Evolutionary conservation across 1,140 invertebrate species (phyloP).

Genomic region (Argopecten irradians): DNA sequence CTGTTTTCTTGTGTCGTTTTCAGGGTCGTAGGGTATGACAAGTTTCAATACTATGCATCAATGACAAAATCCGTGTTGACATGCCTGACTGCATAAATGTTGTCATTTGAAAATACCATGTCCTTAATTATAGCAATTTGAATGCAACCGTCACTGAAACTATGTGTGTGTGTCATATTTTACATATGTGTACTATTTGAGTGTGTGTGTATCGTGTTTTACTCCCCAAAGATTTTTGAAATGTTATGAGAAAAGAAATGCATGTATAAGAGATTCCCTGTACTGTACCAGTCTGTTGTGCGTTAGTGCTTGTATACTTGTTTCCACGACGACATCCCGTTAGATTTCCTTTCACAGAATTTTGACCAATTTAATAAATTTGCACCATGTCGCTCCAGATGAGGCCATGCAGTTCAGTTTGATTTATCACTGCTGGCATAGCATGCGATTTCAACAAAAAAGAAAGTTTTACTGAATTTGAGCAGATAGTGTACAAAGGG

Average conservation of each 20-base stretch:
- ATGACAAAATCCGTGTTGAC: not conserved
- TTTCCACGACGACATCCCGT: not conserved
- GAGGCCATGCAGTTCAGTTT: not conserved
- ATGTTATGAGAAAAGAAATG: not conserved
- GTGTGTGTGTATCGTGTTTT: not conserved
- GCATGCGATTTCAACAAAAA: not conserved
- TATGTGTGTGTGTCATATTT: not conserved
- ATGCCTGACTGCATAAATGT: conserved; percentile 21
- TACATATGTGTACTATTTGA: too few relatives aligned
- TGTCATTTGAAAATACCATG: not conserved
- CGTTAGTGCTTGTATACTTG: not conserved
- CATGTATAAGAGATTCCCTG: not conserved
- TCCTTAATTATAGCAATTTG: not conserved
- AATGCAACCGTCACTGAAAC: conserved; percentile 15
- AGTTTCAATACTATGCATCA: conserved; percentile 10
- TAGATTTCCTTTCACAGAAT: not conserved
- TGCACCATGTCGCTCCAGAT: not conserved
- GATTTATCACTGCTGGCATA: not conserved
- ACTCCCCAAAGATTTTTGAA: not conserved
- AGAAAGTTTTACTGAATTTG: not conserved
- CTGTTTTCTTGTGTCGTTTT: conserved; percentile 22
- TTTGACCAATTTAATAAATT: not conserved
- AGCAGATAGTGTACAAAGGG: not conserved
- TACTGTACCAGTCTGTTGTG: not conserved
- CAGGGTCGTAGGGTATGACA: conserved; percentile 20